Base-by-base conservation (phyloP, 1,140 invertebrate species). In the Polypedilum vanderplanki region DNA sequence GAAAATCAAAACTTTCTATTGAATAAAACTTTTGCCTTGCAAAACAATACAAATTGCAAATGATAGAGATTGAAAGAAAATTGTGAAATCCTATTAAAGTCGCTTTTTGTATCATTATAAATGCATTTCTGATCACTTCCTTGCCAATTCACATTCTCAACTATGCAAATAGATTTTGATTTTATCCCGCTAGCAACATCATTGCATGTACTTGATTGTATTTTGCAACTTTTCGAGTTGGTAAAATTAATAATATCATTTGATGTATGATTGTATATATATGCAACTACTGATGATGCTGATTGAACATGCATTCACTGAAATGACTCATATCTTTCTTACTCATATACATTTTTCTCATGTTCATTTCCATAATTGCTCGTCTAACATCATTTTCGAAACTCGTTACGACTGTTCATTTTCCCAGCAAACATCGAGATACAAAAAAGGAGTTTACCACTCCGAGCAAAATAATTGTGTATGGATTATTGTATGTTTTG, bases 281-380 rank as follows among this genome's bases (percentile, higher is more conserved):
- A 12, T 3, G 24, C 24, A 33, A 5, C 24, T 33, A 33, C 2
- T 33, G 5, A 1, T 33, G 24, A 33, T 33, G 24, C 46, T 57
- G 46, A 57, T 57, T 57, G 46, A 57, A n/a, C 10, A 57, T 57
- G n/a, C 46, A 57, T 57, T 9, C 46, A 57, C 9, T 12, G 46
- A n/a, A 57, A 57, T n/a, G 46, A n/a, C n/a, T 57, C 46, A 57
- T 57, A 57, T 57, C 46, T 57, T n/a, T 57, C n/a, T n/a, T n/a
- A n/a, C n/a, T n/a, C 24, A 33, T 3, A 33, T 33, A 33, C 24
- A 33, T 33, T 33, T 33, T 33, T 33, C 24, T 57, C 46, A 57
- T 57, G 46, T 57, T 57, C 46, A 57, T 57, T 57, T 57, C 46
- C 46, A 57, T 57, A 57, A 57, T 57, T 57, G 46, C 46, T 57